A percentile compares a stretch with the other conserved stretches of the same genome.
phyloP scores from a whole-genome alignment of 1,140 invertebrate genomes.

The Sipha flava region DNA sequence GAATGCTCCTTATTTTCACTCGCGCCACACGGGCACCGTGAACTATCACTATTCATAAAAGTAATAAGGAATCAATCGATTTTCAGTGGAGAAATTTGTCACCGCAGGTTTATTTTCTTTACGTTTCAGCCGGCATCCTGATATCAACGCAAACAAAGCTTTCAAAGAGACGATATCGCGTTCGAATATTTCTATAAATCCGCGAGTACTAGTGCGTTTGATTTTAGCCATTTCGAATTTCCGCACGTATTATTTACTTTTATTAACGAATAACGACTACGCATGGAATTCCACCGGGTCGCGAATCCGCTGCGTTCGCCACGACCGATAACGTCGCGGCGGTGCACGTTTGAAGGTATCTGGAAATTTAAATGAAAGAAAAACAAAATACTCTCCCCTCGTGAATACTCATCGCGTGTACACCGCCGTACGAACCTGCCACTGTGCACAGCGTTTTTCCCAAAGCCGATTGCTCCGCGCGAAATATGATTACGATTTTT shows the following conservation, averaged over 20 bases:
- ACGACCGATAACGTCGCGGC: neutral
- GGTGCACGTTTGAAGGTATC: neutral
- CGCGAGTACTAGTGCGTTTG: neutral
- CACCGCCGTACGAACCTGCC: neutral
- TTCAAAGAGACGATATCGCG: neutral
- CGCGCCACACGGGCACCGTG: too few species aligned
- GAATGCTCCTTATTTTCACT: neutral
- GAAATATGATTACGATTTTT: conserved; percentile 3
- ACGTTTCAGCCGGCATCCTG: too few species aligned
- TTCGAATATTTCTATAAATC: neutral
- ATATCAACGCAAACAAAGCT: neutral
- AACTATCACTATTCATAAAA: neutral
- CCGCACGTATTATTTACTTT: neutral
- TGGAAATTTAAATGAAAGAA: conserved; percentile 5
- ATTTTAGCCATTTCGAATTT: neutral
- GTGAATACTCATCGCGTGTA: neutral
- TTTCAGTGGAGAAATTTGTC: neutral
- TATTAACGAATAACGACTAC: neutral
- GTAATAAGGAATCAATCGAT: neutral
- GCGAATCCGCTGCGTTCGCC: neutral
- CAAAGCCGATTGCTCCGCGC: neutral
- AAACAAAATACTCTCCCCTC: neutral
- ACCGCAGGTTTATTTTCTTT: too few species aligned
- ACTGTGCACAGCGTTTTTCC: neutral
- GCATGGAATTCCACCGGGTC: neutral